Evolutionary conservation across 2,113 vertebrate genomes (phyloP), one percentile per base, ranked within the genome.

Genomic region (Physeter macrocephalus): DNA sequence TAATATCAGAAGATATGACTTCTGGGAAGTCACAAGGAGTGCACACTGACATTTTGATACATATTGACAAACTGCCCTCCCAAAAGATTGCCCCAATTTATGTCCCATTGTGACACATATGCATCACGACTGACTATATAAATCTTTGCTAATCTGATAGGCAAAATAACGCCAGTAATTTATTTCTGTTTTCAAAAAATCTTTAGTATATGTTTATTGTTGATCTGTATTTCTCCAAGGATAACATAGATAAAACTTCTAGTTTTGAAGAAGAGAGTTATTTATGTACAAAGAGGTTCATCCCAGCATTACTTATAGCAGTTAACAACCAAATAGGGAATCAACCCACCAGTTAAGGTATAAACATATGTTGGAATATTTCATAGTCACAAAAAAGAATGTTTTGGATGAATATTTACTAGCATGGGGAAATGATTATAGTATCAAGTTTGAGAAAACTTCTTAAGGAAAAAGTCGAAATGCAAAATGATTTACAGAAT

Each of bases 401-500:
- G 72, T 72, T 94, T 74, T 41, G 46, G 67, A 49, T 86, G 46
- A 71, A 36, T 93, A 90, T 88, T 90, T 91, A 91, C 88, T 41
- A 59, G 52, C n/a, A 75, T 82, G 52, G 27, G 75, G 36, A 93
- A 85, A 88, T 71, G n/a, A 93, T 78, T 92, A 72, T 62, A 81
- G 10, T 57, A 77, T 74, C 66, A 86, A 18, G 1, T 86, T 81
- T 54, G 62, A 75, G 62, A 34, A 72, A 71, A 27, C 49, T 67
- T 83, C 85, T 93, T 83, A 52, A 92, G 71, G 59, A 87, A 95
- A 84, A 93, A 90, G 23, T 54, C 27, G 78, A 82, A 91, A 64
- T 94, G 29, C 39, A 88, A 94, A 90, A 85, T 82, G 57, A 84
- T 74, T 84, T 94, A 84, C 17, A 89, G 39, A 95, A 77, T 31